phyloP scores from a whole-genome alignment of 2,113 vertebrate species.

The Camelus dromedarius region DNA sequence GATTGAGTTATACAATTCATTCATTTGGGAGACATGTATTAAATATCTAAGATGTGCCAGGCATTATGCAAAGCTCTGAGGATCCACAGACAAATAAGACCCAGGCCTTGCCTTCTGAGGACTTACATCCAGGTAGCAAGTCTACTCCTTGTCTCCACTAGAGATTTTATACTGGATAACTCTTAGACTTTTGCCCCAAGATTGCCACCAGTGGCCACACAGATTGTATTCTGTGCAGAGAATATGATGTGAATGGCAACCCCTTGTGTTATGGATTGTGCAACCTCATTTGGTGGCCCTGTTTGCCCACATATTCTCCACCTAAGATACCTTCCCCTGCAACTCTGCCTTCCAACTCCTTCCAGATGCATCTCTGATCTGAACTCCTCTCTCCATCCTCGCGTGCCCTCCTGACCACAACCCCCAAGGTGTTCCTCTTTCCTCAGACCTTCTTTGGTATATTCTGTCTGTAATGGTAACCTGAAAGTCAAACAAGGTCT shows the following conservation, averaged over 20 bases:
- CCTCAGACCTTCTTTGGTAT: background rate
- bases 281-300: background rate
- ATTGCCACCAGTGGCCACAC: background rate
- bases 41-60: constrained; percentile 3
- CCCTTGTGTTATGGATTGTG: background rate
- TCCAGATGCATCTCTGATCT: constrained; percentile 44
- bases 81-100: constrained; percentile 35
- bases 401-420: background rate
- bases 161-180: background rate
- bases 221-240: background rate
- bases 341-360: background rate
- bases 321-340: constrained; percentile 1
- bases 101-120: background rate
- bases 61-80: background rate
- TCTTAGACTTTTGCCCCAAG: background rate
- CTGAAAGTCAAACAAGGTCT: constrained; percentile 46
- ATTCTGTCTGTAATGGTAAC: constrained; percentile 2
- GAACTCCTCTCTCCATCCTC: background rate
- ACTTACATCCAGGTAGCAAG: background rate
- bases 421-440: background rate
- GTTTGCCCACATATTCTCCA: background rate
- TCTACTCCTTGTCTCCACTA: background rate
- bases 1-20: background rate
- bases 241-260: background rate
- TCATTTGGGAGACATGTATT: constrained; percentile 26